Evolutionary conservation across 1,140 invertebrate species (phyloP), one percentile per base, ranked within the genome.

Genomic region (Philaenus spumarius): DNA sequence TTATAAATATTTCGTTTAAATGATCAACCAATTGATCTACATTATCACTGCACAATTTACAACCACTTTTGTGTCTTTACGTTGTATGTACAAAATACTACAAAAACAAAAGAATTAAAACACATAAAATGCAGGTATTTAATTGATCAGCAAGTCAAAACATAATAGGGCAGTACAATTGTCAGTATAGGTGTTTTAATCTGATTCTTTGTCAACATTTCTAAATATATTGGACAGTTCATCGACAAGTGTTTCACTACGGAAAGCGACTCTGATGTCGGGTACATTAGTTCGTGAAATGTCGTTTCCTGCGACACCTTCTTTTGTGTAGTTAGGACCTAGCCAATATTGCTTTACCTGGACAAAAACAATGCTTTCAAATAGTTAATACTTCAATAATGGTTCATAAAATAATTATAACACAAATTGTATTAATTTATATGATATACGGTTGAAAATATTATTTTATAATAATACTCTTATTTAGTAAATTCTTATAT

Each of bases 271-370:
- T 50, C 97, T 81, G 64, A 99, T 97, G 73, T 98, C 95, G 0
- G 97, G 96, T n/a, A 99, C 92, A 80, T 99, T 99, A 35, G 96
- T 98, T 64, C 94, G 81, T 12, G 89, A 89, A 61, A 99, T 97
- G 76, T 99, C 97, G 72, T 99, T 99, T 37, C 96, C 96, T 55
- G 87, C 85, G 3, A 98, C 91, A 19, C 97, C 97, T 77, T 98
- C 95, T 67, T 90, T 88, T 37, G 84, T 90, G 74, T 97, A 99
- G 72, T 95, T 93, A 17, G 93, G 89, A 12, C 97, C 97, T 48
- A 98, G 75, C 97, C 97, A 99, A 73, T 97, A 93, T 72, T 97
- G 90, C 77, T 99, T 99, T 63, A 93, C 87, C 90, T 95, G 73
- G 9, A 74, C 11, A 22, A 69, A 42, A 43, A n/a, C 12, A 30